phyloP scores from a whole-genome alignment of 2,797 vertebrate genomes.

The Threskiornis aethiopicus region DNA sequence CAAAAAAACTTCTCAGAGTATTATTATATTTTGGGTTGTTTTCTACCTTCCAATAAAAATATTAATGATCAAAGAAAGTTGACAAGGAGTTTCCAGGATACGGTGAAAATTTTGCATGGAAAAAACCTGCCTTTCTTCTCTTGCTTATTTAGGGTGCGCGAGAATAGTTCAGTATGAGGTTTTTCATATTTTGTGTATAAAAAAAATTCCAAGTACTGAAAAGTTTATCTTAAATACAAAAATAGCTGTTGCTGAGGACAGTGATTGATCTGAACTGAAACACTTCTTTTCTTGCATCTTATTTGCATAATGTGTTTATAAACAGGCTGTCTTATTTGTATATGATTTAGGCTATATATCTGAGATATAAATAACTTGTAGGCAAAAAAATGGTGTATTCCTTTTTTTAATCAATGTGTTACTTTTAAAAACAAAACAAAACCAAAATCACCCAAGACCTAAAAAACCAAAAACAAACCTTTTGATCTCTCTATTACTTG shows the following conservation, averaged over 20 bases:
- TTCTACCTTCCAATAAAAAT: rapidly evolving
- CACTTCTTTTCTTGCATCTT: conserved; percentile 38
- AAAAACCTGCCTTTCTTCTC: not conserved
- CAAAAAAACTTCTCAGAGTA: not conserved
- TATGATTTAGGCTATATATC: not conserved
- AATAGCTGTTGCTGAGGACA: conserved; percentile 32
- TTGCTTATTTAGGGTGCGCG: not conserved
- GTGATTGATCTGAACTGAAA: conserved; percentile 48
- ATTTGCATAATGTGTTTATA: conserved; percentile 49
- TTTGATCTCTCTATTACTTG: not conserved
- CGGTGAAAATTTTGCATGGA: not conserved
- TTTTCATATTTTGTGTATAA: not conserved
- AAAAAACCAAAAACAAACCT: not conserved
- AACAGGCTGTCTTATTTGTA: conserved; percentile 25
- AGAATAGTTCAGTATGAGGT: not conserved
- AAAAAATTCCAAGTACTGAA: not conserved
- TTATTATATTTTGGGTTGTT: not conserved
- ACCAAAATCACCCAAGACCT: not conserved
- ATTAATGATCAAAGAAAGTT: rapidly evolving
- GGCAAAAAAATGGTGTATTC: not conserved
- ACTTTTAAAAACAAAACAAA: not conserved
- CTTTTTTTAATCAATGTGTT: not conserved
- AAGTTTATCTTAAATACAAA: conserved; percentile 10
- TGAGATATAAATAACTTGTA: not conserved
- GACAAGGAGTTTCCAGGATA: not conserved